Evolutionary conservation across 1,140 invertebrate genomes (phyloP), one percentile per base, ranked within the genome.

Genomic region (Steinernema khuongi): DNA sequence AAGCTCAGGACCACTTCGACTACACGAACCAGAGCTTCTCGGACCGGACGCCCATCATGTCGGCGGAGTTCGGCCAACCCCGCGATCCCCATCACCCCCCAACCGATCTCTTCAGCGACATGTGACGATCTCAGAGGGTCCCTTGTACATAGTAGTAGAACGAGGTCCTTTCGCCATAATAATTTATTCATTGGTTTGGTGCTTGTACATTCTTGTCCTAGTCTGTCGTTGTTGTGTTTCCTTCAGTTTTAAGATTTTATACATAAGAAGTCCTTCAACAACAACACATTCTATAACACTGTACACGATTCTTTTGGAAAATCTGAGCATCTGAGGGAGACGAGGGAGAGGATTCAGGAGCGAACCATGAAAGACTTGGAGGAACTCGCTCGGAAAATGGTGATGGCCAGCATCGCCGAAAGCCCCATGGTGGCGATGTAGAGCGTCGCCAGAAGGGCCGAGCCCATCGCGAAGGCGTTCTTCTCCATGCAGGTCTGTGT

Each of bases 21-120:
- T 68, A 33, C 67, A 68, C 67, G 29, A 31, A 68, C 22, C 32
- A 31, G 67, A 68, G 22, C 79, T 77, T 76, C 78, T 76, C 78
- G 60, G 76, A 41, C 69, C 75, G 32, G 22, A 72, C 31, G 50
- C 31, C 36, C 19, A 29, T 72, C 30, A 72, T 31, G 26, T 72
- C 26, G 18, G 22, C 66, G 43, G 30, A 72, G 28, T 72, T 60
- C 50, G 50, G 50, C 2, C 50, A 60, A 26, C 22, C 50, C 50
- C 11, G 50, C 4, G 50, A 60, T 26, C 50, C 50, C 50, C 50
- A 60, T 26, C 50, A 60, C 26, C 50, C 50, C 14, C 50, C 50
- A 11, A 60, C 50, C 7, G 50, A 60, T 60, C 50, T 60, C 50
- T 60, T 60, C 50, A 60, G 50, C 50, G 50, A 60, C 50, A 60